phyloP scores from a whole-genome alignment of 2,113 vertebrate genomes.

The Datnioides undecimradiatus region DNA sequence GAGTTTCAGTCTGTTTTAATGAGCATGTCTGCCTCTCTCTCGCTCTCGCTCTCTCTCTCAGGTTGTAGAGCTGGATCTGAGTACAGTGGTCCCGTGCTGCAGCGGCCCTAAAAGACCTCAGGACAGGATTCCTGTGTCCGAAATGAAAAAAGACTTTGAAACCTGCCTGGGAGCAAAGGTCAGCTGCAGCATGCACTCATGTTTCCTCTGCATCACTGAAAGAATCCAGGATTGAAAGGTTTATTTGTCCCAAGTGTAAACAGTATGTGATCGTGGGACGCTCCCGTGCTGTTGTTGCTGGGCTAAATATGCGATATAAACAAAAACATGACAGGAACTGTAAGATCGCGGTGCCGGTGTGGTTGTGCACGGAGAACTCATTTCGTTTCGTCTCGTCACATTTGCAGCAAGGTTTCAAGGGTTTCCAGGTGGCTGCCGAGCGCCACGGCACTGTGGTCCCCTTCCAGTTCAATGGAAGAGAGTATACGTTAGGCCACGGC shows the following conservation, averaged over 20 bases:
- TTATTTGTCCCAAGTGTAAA: neutral
- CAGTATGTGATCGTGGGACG: no score
- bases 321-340: neutral
- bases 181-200: fast-evolving
- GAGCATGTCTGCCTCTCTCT: no score
- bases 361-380: no score
- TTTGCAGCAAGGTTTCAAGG: conserved; percentile 97
- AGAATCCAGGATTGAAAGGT: neutral
- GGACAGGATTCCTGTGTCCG: conserved; percentile 91
- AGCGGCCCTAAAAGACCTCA: conserved; percentile 98
- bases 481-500: conserved; percentile 90
- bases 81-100: conserved; percentile 93
- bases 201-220: neutral
- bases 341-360: neutral
- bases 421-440: conserved; percentile 90
- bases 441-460: conserved; percentile 78
- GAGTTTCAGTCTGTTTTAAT: no score
- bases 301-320: no score
- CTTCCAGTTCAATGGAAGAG: conserved; percentile 86
- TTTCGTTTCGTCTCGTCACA: neutral
- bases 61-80: conserved; percentile 87
- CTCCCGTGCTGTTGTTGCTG: no score
- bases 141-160: conserved; percentile 96
- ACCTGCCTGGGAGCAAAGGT: conserved; percentile 91
- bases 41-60: conserved; percentile 3